Percentiles rank a stretch among this genome's conserved stretches.
Conservation (phyloP, 2,888 invertebrate species). For the Iselma pallidipennis region DNA sequence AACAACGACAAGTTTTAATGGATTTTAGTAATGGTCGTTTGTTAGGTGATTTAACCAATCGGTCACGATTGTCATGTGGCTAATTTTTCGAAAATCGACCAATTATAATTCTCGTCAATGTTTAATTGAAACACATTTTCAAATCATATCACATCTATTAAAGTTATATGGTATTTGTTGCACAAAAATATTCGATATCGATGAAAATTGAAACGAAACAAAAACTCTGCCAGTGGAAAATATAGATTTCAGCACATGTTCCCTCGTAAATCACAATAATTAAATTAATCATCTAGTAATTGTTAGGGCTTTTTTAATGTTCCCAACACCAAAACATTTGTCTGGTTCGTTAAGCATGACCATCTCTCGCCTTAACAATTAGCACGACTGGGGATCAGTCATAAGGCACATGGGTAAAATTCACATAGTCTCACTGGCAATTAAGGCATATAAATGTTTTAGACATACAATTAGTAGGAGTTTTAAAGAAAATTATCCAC, state of each 20-base stretch:
- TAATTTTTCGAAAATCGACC: conserved; percentile 7
- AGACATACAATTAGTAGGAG: too few relatives aligned
- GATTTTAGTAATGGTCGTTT: background rate
- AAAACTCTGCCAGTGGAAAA: conserved; percentile 7
- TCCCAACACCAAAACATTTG: conserved; percentile 37
- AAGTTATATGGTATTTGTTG: too few relatives aligned
- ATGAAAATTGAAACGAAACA: too few relatives aligned
- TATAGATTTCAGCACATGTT: conserved; percentile 22
- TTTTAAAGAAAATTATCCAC: too few relatives aligned
- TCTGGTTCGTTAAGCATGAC: conserved; percentile 46
- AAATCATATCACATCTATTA: conserved; percentile 20
- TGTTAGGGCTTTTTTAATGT: conserved; percentile 27
- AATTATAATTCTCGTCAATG: conserved; percentile 12
- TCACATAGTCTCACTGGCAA: too few relatives aligned
- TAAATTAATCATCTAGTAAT: conserved; percentile 27
- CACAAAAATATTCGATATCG: too few relatives aligned
- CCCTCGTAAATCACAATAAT: conserved; percentile 29
- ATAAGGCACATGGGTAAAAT: conserved; percentile 20
- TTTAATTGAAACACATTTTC: conserved; percentile 14
- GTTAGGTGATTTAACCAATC: conserved; percentile 8
- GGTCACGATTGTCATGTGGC: conserved; percentile 16
- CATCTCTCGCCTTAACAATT: conserved; percentile 40
- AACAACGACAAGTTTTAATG: background rate
- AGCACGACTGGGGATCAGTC: conserved; percentile 3
- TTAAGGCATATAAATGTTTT: too few relatives aligned